Evolutionary conservation across 2,797 vertebrate genomes (phyloP).

Genomic region (Lophotriccus pileatus): DNA sequence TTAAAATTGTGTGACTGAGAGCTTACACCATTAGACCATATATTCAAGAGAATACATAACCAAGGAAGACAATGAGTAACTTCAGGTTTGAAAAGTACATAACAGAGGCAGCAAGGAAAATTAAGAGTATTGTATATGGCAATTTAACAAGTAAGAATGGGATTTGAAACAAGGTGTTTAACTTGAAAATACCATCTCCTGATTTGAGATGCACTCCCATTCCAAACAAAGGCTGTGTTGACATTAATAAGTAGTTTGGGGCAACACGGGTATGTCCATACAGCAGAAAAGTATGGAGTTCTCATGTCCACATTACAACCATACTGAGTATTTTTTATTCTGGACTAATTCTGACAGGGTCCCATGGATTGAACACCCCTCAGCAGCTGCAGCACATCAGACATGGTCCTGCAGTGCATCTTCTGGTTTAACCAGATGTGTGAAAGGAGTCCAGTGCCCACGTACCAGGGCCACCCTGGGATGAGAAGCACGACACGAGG

Average conservation of each 20-base stretch:
- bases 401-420: neutral
- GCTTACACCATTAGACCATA: neutral
- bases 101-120: neutral
- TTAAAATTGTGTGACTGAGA: neutral
- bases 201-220: neutral
- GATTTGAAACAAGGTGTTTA: neutral
- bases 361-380: neutral
- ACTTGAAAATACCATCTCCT: neutral
- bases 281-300: neutral
- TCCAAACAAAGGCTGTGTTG: neutral
- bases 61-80: neutral
- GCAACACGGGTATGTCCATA: neutral
- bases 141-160: neutral
- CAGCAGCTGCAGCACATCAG: neutral
- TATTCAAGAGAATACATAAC: neutral
- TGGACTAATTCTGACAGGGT: neutral
- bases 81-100: neutral
- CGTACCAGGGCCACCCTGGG: neutral
- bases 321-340: neutral
- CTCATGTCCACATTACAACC: neutral
- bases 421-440: neutral
- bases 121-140: neutral
- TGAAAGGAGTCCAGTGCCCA: neutral
- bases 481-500: rapidly evolving
- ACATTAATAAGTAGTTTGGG: neutral